These are phyloP conservation scores for Empidonax traillii DNA, from an alignment of 2,113 vertebrate genomes.

Conservation along the genomic window DNA sequence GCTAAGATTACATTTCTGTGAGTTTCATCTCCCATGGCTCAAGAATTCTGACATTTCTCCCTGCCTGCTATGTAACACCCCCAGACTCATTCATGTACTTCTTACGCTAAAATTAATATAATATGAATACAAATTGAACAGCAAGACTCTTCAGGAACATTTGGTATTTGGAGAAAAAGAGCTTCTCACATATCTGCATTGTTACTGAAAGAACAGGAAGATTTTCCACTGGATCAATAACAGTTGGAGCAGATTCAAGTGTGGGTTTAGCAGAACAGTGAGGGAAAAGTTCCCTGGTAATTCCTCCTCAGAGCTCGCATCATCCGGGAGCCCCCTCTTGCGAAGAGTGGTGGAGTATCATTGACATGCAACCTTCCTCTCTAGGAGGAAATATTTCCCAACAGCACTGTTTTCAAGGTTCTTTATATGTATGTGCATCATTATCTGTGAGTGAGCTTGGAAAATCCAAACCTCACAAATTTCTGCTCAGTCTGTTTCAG, in stretches of 20 bases:
- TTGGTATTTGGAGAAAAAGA: not conserved
- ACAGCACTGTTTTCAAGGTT: not conserved
- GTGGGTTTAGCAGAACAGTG: not conserved
- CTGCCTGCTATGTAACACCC: not conserved
- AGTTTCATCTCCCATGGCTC: constrained; percentile 5
- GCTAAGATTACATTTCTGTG: constrained; percentile 31
- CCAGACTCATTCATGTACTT: not conserved
- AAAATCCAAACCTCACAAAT: not conserved
- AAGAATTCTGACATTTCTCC: constrained; percentile 41
- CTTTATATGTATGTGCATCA: not conserved
- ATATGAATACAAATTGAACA: constrained; percentile 10
- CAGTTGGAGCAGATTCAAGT: not conserved
- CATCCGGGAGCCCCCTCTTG: not conserved
- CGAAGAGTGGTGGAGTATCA: not conserved
- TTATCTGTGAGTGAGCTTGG: not conserved
- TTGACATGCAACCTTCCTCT: not conserved
- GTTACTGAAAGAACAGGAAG: not conserved
- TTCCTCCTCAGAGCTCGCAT: not conserved
- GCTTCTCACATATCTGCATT: not conserved
- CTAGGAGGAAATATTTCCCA: not conserved
- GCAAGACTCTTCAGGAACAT: not conserved
- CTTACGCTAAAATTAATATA: not conserved
- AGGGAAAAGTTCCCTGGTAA: not conserved
- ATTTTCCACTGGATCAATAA: not conserved
- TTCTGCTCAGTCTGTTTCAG: not conserved